Evolutionary conservation across 2,113 vertebrate species (phyloP).

Genomic region (Lampris megalopsis): DNA sequence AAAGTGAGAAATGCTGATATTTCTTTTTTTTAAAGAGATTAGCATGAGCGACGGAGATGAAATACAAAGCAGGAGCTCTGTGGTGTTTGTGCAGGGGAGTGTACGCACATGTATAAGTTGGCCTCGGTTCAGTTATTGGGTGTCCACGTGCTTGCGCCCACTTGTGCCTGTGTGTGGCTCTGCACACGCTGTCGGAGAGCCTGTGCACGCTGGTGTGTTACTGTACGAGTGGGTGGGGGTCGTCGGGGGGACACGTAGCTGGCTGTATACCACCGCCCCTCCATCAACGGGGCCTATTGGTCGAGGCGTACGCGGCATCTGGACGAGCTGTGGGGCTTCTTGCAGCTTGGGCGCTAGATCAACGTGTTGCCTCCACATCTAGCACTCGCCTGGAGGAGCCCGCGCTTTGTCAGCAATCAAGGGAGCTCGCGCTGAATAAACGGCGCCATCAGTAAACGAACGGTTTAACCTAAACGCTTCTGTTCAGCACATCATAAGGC

Average conservation of each 20-base stretch:
- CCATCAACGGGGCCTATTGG: conserved; percentile 46
- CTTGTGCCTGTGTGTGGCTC: neutral
- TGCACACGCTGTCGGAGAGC: no score
- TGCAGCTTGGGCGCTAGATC: neutral
- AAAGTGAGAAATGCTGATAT: conserved; percentile 41
- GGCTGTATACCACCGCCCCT: conserved; percentile 51
- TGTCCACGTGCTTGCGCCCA: conserved; percentile 6
- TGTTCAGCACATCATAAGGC: neutral
- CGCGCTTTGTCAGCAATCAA: conserved; percentile 31
- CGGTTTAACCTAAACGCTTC: conserved; percentile 42
- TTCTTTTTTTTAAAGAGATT: neutral
- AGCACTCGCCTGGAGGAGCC: conserved; percentile 24
- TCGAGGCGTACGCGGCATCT: conserved; percentile 53
- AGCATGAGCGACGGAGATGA: no score
- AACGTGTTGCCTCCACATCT: conserved; percentile 40
- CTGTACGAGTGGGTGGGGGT: conserved; percentile 29
- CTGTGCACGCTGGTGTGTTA: conserved; percentile 2
- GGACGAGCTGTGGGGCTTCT: conserved; percentile 33
- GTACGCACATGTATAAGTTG: no score
- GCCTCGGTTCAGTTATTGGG: neutral
- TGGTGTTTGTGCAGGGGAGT: no score
- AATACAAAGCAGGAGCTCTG: no score
- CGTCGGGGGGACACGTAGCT: conserved; percentile 50
- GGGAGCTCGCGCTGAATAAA: conserved; percentile 48
- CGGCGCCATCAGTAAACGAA: conserved; percentile 30